Evolutionary conservation across 2,113 vertebrate species (phyloP).

Genomic region (Myrmecophaga tridactyla): DNA sequence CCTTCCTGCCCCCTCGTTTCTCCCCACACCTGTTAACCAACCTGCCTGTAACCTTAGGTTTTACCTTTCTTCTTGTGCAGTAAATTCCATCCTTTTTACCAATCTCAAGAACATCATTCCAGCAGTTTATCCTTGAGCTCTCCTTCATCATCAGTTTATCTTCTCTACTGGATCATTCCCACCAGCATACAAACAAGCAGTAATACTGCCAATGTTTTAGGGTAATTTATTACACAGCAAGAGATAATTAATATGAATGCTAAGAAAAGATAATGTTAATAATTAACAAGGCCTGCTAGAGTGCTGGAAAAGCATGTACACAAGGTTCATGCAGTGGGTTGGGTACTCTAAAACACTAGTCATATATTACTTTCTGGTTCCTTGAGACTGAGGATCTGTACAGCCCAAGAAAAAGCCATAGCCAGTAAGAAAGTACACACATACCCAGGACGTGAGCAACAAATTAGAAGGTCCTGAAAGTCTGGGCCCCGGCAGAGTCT

Average conservation of each 20-base stretch:
- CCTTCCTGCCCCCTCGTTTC: not conserved
- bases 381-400: not conserved
- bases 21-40: not conserved
- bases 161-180: not conserved
- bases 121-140: not conserved
- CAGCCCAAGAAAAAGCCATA: not conserved
- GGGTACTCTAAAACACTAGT: not conserved
- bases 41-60: not conserved
- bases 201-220: not conserved
- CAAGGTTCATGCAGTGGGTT: not conserved
- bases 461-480: not conserved
- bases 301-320: not conserved
- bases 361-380: not conserved
- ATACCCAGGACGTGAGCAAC: not conserved
- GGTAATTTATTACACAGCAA: not conserved
- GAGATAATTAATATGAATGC: not conserved
- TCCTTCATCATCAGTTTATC: not conserved
- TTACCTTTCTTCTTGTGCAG: not conserved
- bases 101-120: not conserved
- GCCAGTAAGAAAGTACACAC: not conserved
- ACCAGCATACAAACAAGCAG: not conserved
- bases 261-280: not conserved
- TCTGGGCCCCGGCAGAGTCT: not conserved
- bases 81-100: not conserved
- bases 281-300: not conserved